Percentiles rank a stretch among this genome's conserved stretches.
Conservation (phyloP, 2,888 invertebrate species). For the Dasypogon diadema region DNA sequence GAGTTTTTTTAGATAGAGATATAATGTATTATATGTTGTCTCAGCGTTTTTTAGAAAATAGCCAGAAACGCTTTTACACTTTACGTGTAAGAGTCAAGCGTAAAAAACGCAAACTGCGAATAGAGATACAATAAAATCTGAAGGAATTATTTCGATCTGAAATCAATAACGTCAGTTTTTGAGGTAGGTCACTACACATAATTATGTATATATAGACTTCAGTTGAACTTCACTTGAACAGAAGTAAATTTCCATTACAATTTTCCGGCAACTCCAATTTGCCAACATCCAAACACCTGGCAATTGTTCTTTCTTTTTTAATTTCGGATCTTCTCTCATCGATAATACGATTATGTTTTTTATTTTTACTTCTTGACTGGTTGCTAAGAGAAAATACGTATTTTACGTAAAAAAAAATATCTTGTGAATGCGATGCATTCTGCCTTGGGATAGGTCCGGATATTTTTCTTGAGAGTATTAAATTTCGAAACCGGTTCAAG, state of each 20-base stretch:
- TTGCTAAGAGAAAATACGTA: constrained; percentile 42
- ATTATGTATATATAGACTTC: too few species aligned
- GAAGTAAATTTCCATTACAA: constrained; percentile 35
- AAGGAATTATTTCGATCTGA: too few species aligned
- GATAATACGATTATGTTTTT: constrained; percentile 30
- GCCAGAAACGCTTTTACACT: too few species aligned
- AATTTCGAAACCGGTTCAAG: constrained; percentile 60
- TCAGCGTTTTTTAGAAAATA: too few species aligned
- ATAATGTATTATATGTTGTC: too few species aligned
- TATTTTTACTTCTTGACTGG: not conserved
- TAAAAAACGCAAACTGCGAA: too few species aligned
- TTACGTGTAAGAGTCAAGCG: too few species aligned
- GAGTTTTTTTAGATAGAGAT: too few species aligned
- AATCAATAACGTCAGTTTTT: too few species aligned
- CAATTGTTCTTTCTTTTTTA: constrained; percentile 46
- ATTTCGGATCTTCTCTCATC: constrained; percentile 42
- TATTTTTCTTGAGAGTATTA: constrained; percentile 47
- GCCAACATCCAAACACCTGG: constrained; percentile 43
- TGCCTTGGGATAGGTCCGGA: constrained; percentile 48
- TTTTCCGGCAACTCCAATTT: constrained; percentile 45
- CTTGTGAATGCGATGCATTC: constrained; percentile 44
- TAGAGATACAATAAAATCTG: too few species aligned
- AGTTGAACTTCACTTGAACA: too few species aligned
- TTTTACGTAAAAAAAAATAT: constrained; percentile 44
- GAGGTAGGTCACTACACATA: too few species aligned